A percentile compares a stretch with the other conserved stretches of the same genome.
Conservation (phyloP, 2,888 invertebrate genomes). For the Abscondita cerata region DNA sequence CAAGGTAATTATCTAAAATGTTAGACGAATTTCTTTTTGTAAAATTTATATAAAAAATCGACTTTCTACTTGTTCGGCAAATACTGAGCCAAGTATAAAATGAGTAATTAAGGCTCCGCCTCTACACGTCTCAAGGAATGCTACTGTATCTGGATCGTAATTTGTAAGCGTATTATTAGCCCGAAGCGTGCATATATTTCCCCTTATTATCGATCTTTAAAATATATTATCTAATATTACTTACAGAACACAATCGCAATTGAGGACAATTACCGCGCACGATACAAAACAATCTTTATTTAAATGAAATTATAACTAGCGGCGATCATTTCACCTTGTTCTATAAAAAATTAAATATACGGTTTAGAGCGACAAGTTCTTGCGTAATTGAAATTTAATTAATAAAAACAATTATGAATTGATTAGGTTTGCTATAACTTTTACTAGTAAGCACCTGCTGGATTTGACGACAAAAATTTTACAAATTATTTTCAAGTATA, state of each 20-base stretch:
- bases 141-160: slow-evolving; percentile 59
- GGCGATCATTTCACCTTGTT: slow-evolving; percentile 1
- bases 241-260: slow-evolving; percentile 26
- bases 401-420: too few species aligned
- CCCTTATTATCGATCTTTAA: slow-evolving; percentile 51
- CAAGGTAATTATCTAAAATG: not conserved
- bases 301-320: slow-evolving; percentile 2
- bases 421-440: too few species aligned
- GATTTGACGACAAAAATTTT: too few species aligned
- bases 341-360: not conserved
- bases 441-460: too few species aligned
- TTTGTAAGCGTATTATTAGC: slow-evolving; percentile 57
- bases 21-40: slow-evolving; percentile 10
- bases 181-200: slow-evolving; percentile 56
- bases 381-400: too few species aligned
- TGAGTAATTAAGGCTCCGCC: slow-evolving; percentile 59
- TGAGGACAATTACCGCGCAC: slow-evolving; percentile 18
- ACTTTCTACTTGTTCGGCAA: slow-evolving; percentile 45
- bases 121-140: slow-evolving; percentile 56
- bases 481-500: too few species aligned
- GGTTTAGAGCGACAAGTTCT: too few species aligned
- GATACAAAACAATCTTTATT: slow-evolving; percentile 3
- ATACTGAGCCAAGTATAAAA: slow-evolving; percentile 56
- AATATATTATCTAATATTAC: slow-evolving; percentile 31
- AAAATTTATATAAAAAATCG: slow-evolving; percentile 30